Evolutionary conservation across 1,140 invertebrate species (phyloP), one percentile per base, ranked within the genome.

Genomic region (Drosophila tristis): DNA sequence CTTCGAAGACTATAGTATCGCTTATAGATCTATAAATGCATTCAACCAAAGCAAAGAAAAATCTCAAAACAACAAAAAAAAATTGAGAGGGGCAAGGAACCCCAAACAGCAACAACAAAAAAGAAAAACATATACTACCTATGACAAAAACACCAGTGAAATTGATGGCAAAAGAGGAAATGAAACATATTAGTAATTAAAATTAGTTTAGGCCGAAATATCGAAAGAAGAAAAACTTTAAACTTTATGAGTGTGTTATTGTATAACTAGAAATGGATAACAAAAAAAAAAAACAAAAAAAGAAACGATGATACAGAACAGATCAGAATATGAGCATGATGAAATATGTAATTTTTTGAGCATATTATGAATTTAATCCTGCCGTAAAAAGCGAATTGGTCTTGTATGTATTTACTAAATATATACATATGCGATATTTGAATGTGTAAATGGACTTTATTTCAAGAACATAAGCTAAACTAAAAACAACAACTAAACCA

Each of bases 1-100:
- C 90, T 63, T 91, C 86, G 51, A 87, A 76, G 72, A 90, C 90
- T 76, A 72, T 87, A 85, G 76, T 91, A 72, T 78, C 87, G 64
- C 81, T 91, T 73, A 91, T 91, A 82, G 90, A 91, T 84, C 84
- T 91, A 51, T 91, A 90, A 86, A 66, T 74, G 64, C 54, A 58
- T 63, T 64, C 51, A 73, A 39, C 45, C 59, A 74, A 49, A 31
- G 73, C 45, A 58, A 48, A 31, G 9, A 31, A 47, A 67, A 68
- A 42, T 16, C 54, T 16, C 39, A 50, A 45, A 39, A 66, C 49
- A 68, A 54, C n/a, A 56, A 50, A 59, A 49, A 53, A 66, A 56
- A 25, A 29, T 20, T 31, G 7, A 8, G 7, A 6, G 7, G 9
- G 9, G 31, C 2, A 39, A 4, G 31, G 8, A 13, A 13, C 0